Conservation (phyloP, 2,113 vertebrate species). For the Labeo catla region DNA sequence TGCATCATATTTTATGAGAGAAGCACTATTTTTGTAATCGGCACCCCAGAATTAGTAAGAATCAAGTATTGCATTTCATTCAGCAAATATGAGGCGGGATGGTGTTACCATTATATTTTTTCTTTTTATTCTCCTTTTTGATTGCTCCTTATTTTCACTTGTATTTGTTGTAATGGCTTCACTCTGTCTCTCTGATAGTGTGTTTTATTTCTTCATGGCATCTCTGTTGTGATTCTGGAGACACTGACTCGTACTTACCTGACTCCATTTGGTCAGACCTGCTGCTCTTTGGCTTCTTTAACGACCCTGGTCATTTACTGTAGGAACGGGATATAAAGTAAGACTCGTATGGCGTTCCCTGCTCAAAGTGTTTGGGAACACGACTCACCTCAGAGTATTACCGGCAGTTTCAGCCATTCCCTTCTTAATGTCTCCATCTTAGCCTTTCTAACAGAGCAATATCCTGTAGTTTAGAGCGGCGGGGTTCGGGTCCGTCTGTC, state of each 20-base stretch:
- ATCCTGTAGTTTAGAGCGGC: slow-evolving; percentile 53
- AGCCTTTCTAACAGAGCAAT: slow-evolving; percentile 68
- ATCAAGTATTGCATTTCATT: too few relatives aligned
- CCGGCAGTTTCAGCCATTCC: slow-evolving; percentile 67
- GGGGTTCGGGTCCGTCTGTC: slow-evolving; percentile 29
- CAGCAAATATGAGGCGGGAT: too few relatives aligned
- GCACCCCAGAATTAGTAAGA: too few relatives aligned
- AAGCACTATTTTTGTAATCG: background rate
- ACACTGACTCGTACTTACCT: background rate
- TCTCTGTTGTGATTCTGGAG: background rate
- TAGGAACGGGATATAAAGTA: slow-evolving; percentile 44
- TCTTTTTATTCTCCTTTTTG: background rate
- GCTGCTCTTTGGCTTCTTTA: background rate
- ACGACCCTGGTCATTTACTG: slow-evolving; percentile 25
- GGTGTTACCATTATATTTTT: background rate
- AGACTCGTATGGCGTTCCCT: slow-evolving; percentile 53
- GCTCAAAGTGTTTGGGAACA: slow-evolving; percentile 37
- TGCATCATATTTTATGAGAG: too few relatives aligned
- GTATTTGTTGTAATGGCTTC: background rate
- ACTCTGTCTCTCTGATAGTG: background rate
- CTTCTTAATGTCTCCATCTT: slow-evolving; percentile 68
- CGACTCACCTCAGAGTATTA: slow-evolving; percentile 59
- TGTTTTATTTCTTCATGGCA: background rate
- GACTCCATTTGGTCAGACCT: background rate
- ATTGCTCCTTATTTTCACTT: background rate